Evolutionary conservation across 2,113 vertebrate genomes (phyloP).

Genomic region (Panurus biarmicus): DNA sequence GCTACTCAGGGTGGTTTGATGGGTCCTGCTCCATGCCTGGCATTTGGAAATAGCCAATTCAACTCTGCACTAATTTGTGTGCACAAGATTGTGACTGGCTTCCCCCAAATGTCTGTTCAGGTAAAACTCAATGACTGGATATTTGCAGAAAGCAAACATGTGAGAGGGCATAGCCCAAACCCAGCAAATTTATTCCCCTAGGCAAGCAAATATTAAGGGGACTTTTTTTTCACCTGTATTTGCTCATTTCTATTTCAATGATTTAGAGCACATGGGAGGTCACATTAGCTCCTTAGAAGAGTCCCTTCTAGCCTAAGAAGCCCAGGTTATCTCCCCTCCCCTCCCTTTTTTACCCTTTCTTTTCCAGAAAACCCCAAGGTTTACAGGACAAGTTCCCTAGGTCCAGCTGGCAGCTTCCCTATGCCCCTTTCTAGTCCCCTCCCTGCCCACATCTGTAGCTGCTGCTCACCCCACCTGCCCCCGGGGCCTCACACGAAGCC

Average conservation of each 20-base stretch:
- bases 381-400: background rate
- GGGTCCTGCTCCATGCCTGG: background rate
- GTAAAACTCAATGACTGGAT: background rate
- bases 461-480: background rate
- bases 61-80: slow-evolving; percentile 23
- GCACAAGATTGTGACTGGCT: background rate
- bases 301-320: background rate
- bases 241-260: background rate
- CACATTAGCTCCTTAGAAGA: background rate
- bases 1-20: rapidly evolving
- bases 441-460: background rate
- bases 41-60: background rate
- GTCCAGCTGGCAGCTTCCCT: background rate
- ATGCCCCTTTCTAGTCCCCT: background rate
- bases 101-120: background rate
- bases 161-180: background rate
- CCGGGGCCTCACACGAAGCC: slow-evolving; percentile 16
- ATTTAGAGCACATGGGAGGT: background rate
- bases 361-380: background rate
- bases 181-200: slow-evolving; percentile 37
- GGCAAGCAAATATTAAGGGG: slow-evolving; percentile 13
- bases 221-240: background rate
- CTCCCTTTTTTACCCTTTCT: background rate
- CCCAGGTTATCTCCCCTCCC: too few relatives aligned
- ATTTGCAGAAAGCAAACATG: slow-evolving; percentile 39